phyloP scores from a whole-genome alignment of 2,113 vertebrate genomes.

The Phylloscopus whistleri region DNA sequence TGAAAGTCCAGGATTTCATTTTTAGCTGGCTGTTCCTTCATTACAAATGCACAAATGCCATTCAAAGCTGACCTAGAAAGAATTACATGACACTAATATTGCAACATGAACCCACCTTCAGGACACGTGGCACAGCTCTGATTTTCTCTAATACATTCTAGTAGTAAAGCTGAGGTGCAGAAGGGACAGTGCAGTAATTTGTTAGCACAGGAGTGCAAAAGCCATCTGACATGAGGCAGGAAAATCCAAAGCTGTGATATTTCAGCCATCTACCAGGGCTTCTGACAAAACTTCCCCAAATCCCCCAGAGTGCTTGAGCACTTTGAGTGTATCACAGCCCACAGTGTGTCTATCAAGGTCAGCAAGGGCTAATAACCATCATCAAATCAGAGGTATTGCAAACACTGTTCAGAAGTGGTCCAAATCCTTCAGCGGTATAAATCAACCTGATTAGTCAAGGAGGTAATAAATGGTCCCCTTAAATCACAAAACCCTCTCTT shows the following conservation, averaged over 20 bases:
- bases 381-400: neutral
- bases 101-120: neutral
- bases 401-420: neutral
- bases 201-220: neutral
- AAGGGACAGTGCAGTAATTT: neutral
- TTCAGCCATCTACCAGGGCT: neutral
- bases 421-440: neutral
- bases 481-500: neutral
- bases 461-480: neutral
- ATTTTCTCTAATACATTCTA: neutral
- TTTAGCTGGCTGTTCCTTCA: neutral
- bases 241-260: neutral
- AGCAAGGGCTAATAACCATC: neutral
- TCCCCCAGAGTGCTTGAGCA: neutral
- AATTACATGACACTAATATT: neutral
- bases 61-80: slow-evolving; percentile 37
- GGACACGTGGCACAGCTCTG: neutral
- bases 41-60: slow-evolving; percentile 20
- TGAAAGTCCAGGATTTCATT: neutral
- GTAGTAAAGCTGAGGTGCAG: neutral
- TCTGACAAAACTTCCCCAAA: neutral
- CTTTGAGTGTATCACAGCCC: neutral
- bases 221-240: neutral
- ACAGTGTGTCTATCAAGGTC: neutral
- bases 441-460: neutral